Conservation (phyloP, 2,113 vertebrate species). For the Aegithalos caudatus region DNA sequence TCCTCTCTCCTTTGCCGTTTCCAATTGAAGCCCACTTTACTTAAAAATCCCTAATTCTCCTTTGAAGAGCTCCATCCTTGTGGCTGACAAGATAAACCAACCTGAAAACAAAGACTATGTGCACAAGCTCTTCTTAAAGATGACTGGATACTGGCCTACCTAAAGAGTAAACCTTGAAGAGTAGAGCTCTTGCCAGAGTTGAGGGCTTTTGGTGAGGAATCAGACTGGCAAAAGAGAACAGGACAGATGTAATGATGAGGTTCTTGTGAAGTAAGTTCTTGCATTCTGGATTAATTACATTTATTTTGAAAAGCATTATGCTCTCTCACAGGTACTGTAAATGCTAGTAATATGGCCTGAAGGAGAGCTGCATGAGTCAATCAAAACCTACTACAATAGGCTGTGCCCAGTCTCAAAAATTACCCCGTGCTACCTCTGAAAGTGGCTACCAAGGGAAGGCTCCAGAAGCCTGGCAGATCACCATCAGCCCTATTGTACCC, state of each 20-base stretch:
- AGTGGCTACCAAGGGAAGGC: background rate
- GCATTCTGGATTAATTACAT: background rate
- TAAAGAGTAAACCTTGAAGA: too few species aligned
- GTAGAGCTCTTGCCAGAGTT: background rate
- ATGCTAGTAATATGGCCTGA: background rate
- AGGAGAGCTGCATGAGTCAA: background rate
- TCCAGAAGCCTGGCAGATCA: background rate
- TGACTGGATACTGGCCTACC: background rate
- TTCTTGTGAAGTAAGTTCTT: background rate
- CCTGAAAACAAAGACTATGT: background rate
- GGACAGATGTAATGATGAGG: background rate
- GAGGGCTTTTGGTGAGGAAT: background rate
- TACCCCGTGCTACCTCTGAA: background rate
- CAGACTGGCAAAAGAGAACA: background rate
- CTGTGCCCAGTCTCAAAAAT: background rate
- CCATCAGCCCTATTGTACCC: too few species aligned
- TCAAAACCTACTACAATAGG: background rate
- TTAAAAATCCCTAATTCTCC: background rate
- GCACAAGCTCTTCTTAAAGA: background rate
- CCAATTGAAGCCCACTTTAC: background rate
- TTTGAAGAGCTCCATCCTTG: background rate
- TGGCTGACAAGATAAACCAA: background rate
- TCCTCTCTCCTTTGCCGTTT: background rate
- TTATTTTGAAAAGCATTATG: background rate
- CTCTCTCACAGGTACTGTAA: background rate